Conservation (phyloP, 1,140 invertebrate genomes). For the Monochamus saltuarius region DNA sequence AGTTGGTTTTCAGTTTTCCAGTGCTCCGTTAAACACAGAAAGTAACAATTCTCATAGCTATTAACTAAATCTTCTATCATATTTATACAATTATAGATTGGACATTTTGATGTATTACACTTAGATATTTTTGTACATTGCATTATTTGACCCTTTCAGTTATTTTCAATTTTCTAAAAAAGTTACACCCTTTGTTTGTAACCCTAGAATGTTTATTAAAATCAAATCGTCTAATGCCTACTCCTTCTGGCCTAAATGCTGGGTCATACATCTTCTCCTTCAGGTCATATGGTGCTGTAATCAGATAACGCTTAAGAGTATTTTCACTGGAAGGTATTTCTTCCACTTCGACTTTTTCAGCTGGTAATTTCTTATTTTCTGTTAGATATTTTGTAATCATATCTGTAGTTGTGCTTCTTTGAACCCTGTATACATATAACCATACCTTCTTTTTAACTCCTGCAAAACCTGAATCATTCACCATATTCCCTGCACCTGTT, state of each 20-base stretch:
- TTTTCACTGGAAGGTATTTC: not conserved
- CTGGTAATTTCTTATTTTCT: conserved; percentile 7
- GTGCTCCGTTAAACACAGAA: too few species aligned
- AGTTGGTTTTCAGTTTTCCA: conserved; percentile 15
- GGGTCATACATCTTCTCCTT: conserved; percentile 5
- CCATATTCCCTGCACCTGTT: not conserved
- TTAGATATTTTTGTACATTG: too few species aligned
- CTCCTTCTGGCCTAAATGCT: conserved; percentile 2
- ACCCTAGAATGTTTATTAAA: too few species aligned
- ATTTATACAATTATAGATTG: conserved; percentile 1
- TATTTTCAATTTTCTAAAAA: too few species aligned
- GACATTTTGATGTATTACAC: too few species aligned
- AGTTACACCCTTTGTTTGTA: too few species aligned
- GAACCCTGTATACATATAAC: conserved; percentile 19
- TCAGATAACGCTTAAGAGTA: not conserved
- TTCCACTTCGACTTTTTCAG: not conserved
- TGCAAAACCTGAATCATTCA: not conserved
- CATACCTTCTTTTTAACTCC: conserved; percentile 8
- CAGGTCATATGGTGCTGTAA: not conserved
- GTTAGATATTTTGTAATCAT: conserved; percentile 11
- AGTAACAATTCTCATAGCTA: not conserved
- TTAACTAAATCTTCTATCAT: not conserved
- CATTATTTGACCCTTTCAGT: too few species aligned
- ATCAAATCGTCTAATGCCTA: too few species aligned
- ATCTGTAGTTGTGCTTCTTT: conserved; percentile 13